phyloP scores from a whole-genome alignment of 2,797 vertebrate species.

The Luscinia luscinia region DNA sequence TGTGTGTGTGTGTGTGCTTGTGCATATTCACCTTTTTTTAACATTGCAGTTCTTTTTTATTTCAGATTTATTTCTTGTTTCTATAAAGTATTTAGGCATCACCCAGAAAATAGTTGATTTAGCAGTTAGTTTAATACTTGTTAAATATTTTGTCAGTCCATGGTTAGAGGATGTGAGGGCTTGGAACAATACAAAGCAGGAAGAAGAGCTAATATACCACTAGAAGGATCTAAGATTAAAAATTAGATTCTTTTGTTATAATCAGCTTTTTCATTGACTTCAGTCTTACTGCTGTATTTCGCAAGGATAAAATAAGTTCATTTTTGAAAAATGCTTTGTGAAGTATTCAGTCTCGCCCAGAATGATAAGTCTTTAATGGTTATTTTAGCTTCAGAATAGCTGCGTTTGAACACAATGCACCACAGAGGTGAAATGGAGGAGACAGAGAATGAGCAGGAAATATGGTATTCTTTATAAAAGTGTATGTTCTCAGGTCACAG shows the following conservation, averaged over 20 bases:
- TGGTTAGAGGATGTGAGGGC: not conserved
- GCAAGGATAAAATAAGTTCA: constrained; percentile 37
- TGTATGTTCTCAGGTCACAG: not conserved
- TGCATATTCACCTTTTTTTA: not conserved
- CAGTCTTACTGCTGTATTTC: not conserved
- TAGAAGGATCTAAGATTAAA: not conserved
- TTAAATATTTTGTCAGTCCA: constrained; percentile 39
- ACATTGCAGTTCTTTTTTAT: not conserved
- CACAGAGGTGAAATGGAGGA: constrained; percentile 52
- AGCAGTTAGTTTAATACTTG: not conserved
- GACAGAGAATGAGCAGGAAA: constrained; percentile 37
- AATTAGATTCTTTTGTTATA: not conserved
- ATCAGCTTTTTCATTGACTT: not conserved
- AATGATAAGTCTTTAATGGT: constrained; percentile 38
- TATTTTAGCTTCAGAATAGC: constrained; percentile 52
- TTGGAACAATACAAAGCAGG: not conserved
- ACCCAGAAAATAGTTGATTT: not conserved
- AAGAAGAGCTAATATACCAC: not conserved
- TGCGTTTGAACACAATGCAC: constrained; percentile 1
- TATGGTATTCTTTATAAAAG: not conserved
- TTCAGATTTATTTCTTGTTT: not conserved
- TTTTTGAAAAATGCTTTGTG: constrained; percentile 56
- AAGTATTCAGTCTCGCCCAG: constrained; percentile 33
- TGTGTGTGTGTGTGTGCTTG: too few species aligned
- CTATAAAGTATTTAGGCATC: not conserved